Conservation (phyloP, 2,888 invertebrate genomes). For the Eristalis arbustorum region DNA sequence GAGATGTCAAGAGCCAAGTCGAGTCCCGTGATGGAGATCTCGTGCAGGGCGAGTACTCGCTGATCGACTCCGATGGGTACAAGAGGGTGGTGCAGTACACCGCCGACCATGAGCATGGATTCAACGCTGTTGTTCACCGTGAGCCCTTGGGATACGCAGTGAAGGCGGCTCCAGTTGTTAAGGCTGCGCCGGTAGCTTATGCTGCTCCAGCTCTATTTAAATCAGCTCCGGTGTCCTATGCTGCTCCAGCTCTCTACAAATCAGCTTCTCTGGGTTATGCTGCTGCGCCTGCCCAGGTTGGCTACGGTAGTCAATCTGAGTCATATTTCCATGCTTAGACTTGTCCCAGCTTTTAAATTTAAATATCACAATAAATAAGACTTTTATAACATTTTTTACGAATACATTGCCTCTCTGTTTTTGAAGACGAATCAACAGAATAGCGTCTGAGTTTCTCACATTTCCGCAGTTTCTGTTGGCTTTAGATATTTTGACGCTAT, state of each 20-base stretch:
- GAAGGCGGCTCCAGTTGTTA: conserved; percentile 8
- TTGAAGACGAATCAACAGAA: too few relatives aligned
- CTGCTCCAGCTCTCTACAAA: conserved; percentile 15
- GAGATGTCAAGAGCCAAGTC: conserved; percentile 81
- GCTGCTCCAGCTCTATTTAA: conserved; percentile 37
- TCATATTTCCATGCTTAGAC: too few relatives aligned
- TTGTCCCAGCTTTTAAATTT: background rate
- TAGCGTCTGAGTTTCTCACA: too few relatives aligned
- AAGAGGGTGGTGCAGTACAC: conserved; percentile 81
- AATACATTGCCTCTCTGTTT: background rate
- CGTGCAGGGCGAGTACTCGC: conserved; percentile 81
- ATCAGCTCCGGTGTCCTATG: conserved; percentile 24
- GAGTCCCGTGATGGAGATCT: conserved; percentile 81
- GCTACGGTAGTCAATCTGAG: background rate
- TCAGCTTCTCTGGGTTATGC: conserved; percentile 5
- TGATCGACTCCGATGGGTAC: conserved; percentile 81
- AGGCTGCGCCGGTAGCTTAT: conserved; percentile 29
- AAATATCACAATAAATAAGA: background rate
- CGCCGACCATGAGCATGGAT: conserved; percentile 81
- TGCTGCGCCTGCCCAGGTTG: background rate
- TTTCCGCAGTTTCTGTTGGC: too few relatives aligned
- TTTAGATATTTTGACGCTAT: too few relatives aligned
- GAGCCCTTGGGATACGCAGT: conserved; percentile 74
- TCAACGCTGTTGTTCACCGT: conserved; percentile 81
- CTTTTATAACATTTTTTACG: background rate